Base-by-base conservation (phyloP, 2,797 vertebrate species). In the Dryobates pubescens region DNA sequence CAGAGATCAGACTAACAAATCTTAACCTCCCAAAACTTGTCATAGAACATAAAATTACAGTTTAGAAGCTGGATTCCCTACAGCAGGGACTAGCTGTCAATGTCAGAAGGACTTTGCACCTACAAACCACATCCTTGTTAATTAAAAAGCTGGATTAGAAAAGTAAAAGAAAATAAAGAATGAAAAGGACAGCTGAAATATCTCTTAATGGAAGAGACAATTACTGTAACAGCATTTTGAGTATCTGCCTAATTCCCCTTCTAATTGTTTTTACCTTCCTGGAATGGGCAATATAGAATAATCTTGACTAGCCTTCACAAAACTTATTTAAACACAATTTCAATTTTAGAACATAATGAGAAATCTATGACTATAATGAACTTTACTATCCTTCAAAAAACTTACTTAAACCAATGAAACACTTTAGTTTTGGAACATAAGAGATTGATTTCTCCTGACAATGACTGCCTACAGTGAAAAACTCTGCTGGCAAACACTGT, bases 11-110 rank as follows among this genome's bases (percentile, higher is more conserved):
- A 32, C 13, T 27, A 79, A 62, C 7, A 53, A 56, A 64, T 34
- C 34, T 74, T 61, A 79, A 56, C 29, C 43, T 41, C 14, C 61
- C n/a, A 68, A 45, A 75, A 63, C 68, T 10, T 24, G 13, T 20
- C 72, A 76, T 70, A 62, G 65, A 76, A n/a, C 51, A 59, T 34
- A 83, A 54, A 16, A 41, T 64, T 73, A 53, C 73, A 3, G 49
- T 70, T 88, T 62, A 76, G 57, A 81, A 87, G 18, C 12, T 53
- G 1, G 29, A 6, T 54, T 72, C 59, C 45, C 57, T 11, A 7
- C 1, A 2, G 16, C 1, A 4, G n/a, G 17, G 32, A 75, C 49
- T 36, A 54, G 24, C 30, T 67, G 56, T 45, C 49, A 43, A 0
- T 17, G 45, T 53, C 53, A 65, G 34, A 87, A 74, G 20, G 69